Evolutionary conservation across 2,113 vertebrate genomes (phyloP).

Genomic region (Oreochromis tanganicae): DNA sequence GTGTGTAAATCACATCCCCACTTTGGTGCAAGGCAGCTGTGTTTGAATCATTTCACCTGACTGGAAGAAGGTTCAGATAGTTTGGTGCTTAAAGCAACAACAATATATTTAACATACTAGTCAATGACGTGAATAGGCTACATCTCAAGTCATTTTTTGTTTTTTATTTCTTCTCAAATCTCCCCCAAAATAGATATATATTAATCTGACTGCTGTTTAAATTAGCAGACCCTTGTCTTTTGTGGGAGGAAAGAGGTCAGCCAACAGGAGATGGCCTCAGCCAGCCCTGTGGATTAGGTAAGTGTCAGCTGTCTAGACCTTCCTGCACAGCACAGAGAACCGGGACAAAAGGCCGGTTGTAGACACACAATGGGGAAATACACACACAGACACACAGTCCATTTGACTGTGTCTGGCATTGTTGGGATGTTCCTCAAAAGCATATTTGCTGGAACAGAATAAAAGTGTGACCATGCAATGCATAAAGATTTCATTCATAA

Average conservation of each 20-base stretch:
- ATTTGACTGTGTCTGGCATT: neutral
- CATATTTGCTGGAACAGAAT: neutral
- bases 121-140: neutral
- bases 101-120: neutral
- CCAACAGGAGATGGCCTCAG: slow-evolving; percentile 18
- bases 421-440: slow-evolving; percentile 38
- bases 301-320: slow-evolving; percentile 58
- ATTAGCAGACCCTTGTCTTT: neutral
- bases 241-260: slow-evolving; percentile 13
- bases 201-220: neutral
- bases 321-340: slow-evolving; percentile 24
- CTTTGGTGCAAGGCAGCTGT: neutral
- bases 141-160: neutral
- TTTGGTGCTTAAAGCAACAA: neutral
- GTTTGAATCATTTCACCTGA: neutral
- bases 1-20: neutral
- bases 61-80: neutral
- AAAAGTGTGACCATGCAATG: neutral
- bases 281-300: slow-evolving; percentile 39
- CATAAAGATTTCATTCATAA: neutral
- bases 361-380: slow-evolving; percentile 31
- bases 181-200: neutral
- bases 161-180: neutral
- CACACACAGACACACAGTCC: neutral
- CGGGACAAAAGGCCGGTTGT: slow-evolving; percentile 46